Percentiles rank a stretch among this genome's conserved stretches.
phyloP scores from a whole-genome alignment of 2,113 vertebrate genomes.

The Dromaius novaehollandiae region DNA sequence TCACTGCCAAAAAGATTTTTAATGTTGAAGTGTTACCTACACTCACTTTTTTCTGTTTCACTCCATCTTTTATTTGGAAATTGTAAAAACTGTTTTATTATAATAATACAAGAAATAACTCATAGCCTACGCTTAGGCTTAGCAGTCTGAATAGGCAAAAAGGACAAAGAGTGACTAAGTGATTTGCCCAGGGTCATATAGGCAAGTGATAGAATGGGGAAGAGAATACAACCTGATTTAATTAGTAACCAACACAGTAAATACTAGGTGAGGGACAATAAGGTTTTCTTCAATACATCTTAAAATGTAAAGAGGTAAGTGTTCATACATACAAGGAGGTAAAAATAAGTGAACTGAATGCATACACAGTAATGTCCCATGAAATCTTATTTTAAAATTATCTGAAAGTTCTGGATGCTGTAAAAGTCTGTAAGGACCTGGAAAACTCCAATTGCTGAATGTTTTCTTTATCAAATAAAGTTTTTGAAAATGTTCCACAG shows the following conservation, averaged over 20 bases:
- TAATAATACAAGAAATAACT: neutral
- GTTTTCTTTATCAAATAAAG: neutral
- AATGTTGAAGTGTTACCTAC: neutral
- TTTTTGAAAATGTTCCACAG: neutral
- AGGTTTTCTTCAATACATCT: neutral
- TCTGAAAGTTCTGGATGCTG: neutral
- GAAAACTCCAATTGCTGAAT: neutral
- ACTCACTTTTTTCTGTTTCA: neutral
- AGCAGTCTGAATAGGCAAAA: neutral
- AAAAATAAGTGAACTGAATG: neutral
- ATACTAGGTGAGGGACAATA: neutral
- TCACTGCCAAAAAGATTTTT: slow-evolving; percentile 48
- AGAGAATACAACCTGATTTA: neutral
- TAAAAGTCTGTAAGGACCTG: neutral
- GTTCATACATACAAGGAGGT: neutral
- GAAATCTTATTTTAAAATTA: neutral
- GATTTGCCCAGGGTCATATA: neutral
- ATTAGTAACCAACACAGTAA: neutral
- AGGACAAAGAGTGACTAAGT: neutral
- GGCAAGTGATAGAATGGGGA: neutral
- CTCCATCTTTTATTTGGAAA: neutral
- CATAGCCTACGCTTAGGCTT: neutral
- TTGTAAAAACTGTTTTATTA: neutral
- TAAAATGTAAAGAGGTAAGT: neutral
- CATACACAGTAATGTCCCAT: neutral